These are phyloP conservation scores for Drosophila persimilis DNA, from an alignment of 1,140 invertebrate species.

Conservation along the genomic window DNA sequence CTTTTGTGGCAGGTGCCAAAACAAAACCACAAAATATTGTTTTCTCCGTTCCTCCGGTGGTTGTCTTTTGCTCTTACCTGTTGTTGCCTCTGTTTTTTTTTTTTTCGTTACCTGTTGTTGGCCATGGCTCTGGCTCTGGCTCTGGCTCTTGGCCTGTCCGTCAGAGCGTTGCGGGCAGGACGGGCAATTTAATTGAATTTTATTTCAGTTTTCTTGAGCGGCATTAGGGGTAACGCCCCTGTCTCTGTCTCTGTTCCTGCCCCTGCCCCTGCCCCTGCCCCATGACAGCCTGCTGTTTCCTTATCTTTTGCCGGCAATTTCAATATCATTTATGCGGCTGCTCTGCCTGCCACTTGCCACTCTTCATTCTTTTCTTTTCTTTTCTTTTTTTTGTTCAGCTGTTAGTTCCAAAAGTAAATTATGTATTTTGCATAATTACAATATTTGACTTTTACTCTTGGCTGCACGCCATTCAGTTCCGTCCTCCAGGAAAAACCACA, in stretches of 20 bases:
- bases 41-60: constrained; percentile 11
- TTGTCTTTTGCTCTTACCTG: constrained; percentile 19
- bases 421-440: constrained; percentile 81
- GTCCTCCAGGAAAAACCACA: too few relatives aligned
- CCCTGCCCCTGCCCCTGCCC: too few relatives aligned
- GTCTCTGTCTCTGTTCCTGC: constrained; percentile 10
- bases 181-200: constrained; percentile 76
- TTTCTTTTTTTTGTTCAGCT: constrained; percentile 54
- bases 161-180: constrained; percentile 48
- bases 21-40: constrained; percentile 60
- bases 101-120: constrained; percentile 16
- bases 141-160: constrained; percentile 52
- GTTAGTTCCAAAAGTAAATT: constrained; percentile 80
- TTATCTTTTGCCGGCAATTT: constrained; percentile 62
- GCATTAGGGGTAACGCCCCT: constrained; percentile 73
- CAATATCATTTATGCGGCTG: constrained; percentile 57
- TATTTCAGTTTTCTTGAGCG: constrained; percentile 69
- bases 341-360: constrained; percentile 22
- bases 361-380: background rate
- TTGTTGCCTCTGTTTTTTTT: constrained; percentile 7
- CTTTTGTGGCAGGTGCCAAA: constrained; percentile 74
- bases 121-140: constrained; percentile 9
- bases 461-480: constrained; percentile 54
- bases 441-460: constrained; percentile 81
- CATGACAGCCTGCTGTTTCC: constrained; percentile 20